Conservation (phyloP, 2,113 vertebrate species). For the Leucosticte australis region DNA sequence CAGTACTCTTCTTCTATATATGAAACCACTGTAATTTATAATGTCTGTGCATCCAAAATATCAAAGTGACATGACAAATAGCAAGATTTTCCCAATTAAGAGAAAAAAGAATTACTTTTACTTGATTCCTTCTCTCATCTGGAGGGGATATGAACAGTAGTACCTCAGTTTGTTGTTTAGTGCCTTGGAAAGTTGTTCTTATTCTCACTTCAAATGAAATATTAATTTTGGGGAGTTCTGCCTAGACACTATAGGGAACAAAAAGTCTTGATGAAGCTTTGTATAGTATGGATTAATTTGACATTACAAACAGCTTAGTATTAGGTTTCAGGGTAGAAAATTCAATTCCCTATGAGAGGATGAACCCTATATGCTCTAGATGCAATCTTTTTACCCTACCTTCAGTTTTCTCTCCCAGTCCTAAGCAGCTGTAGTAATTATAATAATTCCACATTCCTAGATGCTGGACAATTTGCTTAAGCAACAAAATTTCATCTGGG, state of each 20-base stretch:
- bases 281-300: not conserved
- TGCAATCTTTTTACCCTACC: not conserved
- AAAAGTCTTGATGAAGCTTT: not conserved
- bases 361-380: not conserved
- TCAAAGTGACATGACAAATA: not conserved
- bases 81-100: not conserved
- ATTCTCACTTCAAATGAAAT: not conserved
- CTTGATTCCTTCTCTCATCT: not conserved
- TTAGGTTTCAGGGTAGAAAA: not conserved
- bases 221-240: not conserved
- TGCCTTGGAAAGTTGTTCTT: not conserved
- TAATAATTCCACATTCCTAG: not conserved
- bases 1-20: not conserved
- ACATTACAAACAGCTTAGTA: not conserved
- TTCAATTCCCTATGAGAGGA: not conserved
- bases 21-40: not conserved
- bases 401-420: not conserved
- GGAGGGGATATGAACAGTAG: not conserved
- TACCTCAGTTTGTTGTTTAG: not conserved
- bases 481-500: not conserved
- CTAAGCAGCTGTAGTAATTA: not conserved
- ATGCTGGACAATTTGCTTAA: not conserved
- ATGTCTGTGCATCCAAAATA: not conserved
- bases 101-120: not conserved
- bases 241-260: not conserved